Evolutionary conservation across 2,888 invertebrate genomes (phyloP).

Genomic region (Nyleta sp.): DNA sequence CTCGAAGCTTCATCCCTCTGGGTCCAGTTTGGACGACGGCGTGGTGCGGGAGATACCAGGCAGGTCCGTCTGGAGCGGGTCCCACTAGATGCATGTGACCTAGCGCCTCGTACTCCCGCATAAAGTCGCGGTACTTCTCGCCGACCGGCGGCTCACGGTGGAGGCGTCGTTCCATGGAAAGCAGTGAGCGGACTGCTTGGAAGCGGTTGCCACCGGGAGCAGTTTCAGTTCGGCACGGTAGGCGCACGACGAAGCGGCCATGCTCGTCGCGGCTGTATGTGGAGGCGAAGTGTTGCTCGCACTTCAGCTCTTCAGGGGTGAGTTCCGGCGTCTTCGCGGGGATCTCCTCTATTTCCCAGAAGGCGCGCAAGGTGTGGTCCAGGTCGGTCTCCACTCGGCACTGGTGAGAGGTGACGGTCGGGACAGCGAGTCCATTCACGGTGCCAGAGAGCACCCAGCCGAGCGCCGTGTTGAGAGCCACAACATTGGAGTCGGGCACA

Average conservation of each 20-base stretch:
- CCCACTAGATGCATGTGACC: not conserved
- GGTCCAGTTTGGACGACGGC: conserved; percentile 4
- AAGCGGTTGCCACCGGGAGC: too few species aligned
- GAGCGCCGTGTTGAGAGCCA: not conserved
- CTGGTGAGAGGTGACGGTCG: not conserved
- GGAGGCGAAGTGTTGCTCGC: not conserved
- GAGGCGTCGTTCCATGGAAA: too few species aligned
- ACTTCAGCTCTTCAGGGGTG: not conserved
- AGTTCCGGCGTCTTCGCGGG: not conserved
- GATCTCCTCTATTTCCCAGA: conserved; percentile 2
- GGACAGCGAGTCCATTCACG: not conserved
- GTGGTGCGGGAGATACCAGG: conserved; percentile 33
- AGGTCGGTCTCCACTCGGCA: not conserved
- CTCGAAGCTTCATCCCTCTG: conserved; percentile 22
- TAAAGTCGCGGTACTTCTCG: not conserved
- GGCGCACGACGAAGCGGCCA: not conserved
- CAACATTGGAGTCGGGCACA: not conserved
- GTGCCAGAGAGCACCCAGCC: conserved; percentile 5
- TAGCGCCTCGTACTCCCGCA: not conserved
- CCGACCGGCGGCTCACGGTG: not conserved
- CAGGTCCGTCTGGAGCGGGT: too few species aligned
- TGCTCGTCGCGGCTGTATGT: not conserved
- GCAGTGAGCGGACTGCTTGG: too few species aligned
- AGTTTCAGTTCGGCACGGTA: too few species aligned
- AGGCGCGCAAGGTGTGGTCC: not conserved